These are phyloP conservation scores for Ridgeia piscesae DNA, from an alignment of 1,140 invertebrate genomes.

Conservation along the genomic window DNA sequence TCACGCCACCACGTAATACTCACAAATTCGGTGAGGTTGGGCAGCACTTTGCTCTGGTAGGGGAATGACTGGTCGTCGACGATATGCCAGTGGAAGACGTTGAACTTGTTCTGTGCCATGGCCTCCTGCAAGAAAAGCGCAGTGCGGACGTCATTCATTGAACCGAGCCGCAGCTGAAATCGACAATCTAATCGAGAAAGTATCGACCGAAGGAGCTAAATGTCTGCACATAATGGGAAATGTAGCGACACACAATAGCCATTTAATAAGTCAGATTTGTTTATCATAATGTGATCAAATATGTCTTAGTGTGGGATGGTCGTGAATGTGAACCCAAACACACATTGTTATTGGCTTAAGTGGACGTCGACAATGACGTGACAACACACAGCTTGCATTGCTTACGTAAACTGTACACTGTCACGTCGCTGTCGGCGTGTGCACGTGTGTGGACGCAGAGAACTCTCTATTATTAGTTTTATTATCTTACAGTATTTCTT, in stretches of 20 bases:
- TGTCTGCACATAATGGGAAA: not conserved
- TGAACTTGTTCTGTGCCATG: slow-evolving; percentile 57
- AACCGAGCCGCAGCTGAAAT: not conserved
- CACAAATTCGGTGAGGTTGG: slow-evolving; percentile 59
- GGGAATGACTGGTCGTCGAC: slow-evolving; percentile 69
- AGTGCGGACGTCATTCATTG: not conserved
- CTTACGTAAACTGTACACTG: not conserved
- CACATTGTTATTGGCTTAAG: not conserved
- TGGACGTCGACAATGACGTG: not conserved
- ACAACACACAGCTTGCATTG: not conserved
- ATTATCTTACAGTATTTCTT: not conserved
- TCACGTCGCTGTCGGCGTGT: too few relatives aligned
- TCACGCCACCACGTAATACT: not conserved
- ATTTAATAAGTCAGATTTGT: not conserved
- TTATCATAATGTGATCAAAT: not conserved
- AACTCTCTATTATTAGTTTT: not conserved
- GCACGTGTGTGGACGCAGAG: not conserved
- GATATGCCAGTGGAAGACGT: slow-evolving; percentile 70
- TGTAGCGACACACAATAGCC: not conserved
- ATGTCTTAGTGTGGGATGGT: too few relatives aligned
- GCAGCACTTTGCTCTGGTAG: slow-evolving; percentile 62
- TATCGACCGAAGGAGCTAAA: not conserved
- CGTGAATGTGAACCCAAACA: not conserved
- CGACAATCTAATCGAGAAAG: not conserved
- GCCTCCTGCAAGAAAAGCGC: slow-evolving; percentile 45